These are phyloP conservation scores for Steromphala cineraria DNA, from an alignment of 2,888 invertebrate genomes.

Conservation along the genomic window DNA sequence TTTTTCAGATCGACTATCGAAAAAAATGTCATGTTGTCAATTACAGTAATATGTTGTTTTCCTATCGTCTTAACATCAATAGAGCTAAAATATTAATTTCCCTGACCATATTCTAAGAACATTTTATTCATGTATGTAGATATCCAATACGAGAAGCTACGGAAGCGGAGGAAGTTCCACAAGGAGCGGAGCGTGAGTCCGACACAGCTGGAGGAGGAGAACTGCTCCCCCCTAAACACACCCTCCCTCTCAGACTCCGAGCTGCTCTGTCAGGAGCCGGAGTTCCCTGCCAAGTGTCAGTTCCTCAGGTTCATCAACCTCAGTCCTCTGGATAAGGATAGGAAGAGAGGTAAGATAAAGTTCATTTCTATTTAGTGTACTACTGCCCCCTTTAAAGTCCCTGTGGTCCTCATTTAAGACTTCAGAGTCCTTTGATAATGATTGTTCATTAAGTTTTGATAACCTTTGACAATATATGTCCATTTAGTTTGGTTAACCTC, in stretches of 20 bases:
- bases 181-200: conserved; percentile 67
- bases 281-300: conserved; percentile 60
- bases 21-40: no score
- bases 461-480: no score
- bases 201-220: conserved; percentile 49
- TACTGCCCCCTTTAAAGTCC: no score
- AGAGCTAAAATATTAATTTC: not conserved
- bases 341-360: conserved; percentile 53
- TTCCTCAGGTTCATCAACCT: conserved; percentile 60
- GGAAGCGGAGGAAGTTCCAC: conserved; percentile 58
- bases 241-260: conserved; percentile 41
- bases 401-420: no score
- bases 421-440: no score
- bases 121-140: conserved; percentile 46
- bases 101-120: not conserved
- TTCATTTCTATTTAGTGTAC: not conserved
- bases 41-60: no score
- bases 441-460: no score
- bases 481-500: no score
- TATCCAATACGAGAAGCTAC: conserved; percentile 60
- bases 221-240: conserved; percentile 34
- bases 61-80: no score
- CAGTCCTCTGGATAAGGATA: conserved; percentile 49
- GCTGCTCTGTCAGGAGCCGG: conserved; percentile 56
- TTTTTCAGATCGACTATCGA: no score